These are phyloP conservation scores for Apostichopus californicus DNA, from an alignment of 35 echinoderm and acorn worm genomes.

Conservation along the genomic window DNA sequence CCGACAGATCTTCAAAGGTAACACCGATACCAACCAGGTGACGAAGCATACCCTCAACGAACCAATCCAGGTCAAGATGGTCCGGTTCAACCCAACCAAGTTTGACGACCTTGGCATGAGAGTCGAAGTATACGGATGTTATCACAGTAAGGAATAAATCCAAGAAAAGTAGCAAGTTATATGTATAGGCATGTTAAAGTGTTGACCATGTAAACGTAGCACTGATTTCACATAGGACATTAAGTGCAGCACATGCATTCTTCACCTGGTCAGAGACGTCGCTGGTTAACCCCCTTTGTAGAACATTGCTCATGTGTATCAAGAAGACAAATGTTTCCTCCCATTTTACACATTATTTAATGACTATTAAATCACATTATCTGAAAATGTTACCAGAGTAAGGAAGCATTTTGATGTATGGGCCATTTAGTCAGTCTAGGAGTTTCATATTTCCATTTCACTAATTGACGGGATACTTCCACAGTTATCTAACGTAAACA, in stretches of 20 bases:
- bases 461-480: neutral
- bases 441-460: neutral
- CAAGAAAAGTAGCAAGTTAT: neutral
- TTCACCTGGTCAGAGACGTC: no score
- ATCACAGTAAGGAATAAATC: neutral
- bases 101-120: slow-evolving; percentile 56
- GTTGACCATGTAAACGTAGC: no score
- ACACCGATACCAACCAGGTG: slow-evolving; percentile 26
- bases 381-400: no score
- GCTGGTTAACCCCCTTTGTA: no score
- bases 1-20: slow-evolving; percentile 40
- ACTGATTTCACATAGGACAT: no score
- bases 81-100: slow-evolving; percentile 42
- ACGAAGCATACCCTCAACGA: slow-evolving; percentile 5
- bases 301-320: no score
- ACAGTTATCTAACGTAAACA: neutral
- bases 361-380: no score
- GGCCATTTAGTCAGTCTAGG: neutral
- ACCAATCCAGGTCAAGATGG: slow-evolving; percentile 17
- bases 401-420: neutral
- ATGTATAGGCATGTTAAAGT: no score
- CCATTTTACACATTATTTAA: no score
- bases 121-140: slow-evolving; percentile 51
- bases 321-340: no score
- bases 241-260: no score